Evolutionary conservation across 2,113 vertebrate genomes (phyloP).

Genomic region (Cyprinus carpio): DNA sequence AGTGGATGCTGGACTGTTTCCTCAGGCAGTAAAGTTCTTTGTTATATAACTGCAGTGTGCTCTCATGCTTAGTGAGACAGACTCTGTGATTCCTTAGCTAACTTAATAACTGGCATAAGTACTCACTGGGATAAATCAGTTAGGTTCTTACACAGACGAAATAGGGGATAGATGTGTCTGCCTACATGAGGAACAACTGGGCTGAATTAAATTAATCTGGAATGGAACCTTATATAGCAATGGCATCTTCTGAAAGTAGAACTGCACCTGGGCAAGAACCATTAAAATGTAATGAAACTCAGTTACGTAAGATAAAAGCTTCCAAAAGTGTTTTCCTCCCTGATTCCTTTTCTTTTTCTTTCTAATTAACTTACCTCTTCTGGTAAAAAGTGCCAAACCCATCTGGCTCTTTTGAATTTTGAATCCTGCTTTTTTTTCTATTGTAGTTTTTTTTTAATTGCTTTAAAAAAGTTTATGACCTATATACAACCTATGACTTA

Average conservation of each 20-base stretch:
- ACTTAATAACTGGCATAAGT: constrained; percentile 64
- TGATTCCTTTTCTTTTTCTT: not conserved
- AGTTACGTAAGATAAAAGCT: not conserved
- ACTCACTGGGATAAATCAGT: constrained; percentile 46
- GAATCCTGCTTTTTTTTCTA: not conserved
- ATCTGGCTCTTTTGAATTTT: not conserved
- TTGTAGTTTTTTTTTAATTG: not conserved
- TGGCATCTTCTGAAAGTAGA: constrained; percentile 58
- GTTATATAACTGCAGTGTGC: constrained; percentile 3
- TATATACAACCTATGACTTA: not conserved
- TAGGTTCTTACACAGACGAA: constrained; percentile 49
- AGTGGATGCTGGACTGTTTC: not conserved
- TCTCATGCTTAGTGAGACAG: constrained; percentile 26
- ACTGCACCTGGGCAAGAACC: constrained; percentile 49
- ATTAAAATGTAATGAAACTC: constrained; percentile 46
- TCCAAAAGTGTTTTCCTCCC: not conserved
- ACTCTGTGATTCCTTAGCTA: constrained; percentile 33
- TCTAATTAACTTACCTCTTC: not conserved
- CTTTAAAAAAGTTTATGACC: not conserved
- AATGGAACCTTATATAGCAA: constrained; percentile 56
- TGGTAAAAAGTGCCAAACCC: not conserved
- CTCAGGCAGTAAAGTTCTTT: not conserved
- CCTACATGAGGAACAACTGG: constrained; percentile 47
- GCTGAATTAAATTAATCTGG: constrained; percentile 59
- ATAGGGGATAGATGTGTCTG: constrained; percentile 39